Evolutionary conservation across 2,888 invertebrate genomes (phyloP), one percentile per base, ranked within the genome.

Genomic region (Tachystola acroxantha): DNA sequence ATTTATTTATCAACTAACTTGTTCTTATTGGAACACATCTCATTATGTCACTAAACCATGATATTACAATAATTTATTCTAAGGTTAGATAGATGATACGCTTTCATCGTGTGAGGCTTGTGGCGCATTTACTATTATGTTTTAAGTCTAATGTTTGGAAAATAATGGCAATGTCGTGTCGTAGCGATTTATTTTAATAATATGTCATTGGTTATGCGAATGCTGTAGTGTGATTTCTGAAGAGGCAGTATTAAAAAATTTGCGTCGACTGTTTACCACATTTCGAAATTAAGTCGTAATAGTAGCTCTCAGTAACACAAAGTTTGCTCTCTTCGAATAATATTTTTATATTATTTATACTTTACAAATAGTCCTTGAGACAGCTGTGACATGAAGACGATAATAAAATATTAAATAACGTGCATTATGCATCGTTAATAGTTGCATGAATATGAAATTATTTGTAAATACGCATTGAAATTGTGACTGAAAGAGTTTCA

Each of bases 71-170:
- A 34, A 39, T 31, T 39, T 36, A 36, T 42, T 39, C 10, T 45
- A 36, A 37, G 13, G 2, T 37, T 32, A n/a, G 22, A 24, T 37
- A 34, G 34, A 11, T 34, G 16, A 24, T 44, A 64, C 62, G 74
- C 71, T 75, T 73, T 67, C 62, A 63, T 61, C 62, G 64, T 63
- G 63, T 71, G 84, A 82, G 84, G 84, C 84, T 84, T 78, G 57
- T 52, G 62, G 71, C 70, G 82, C 84, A 84, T 84, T 82, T 82
- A 82, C 64, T 77, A 75, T 64, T 69, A 64, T 56, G 51, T 61
- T 51, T 24, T 68, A 69, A 60, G 65, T 64, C 55, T 66, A n/a
- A 68, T 78, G 72, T 70, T 72, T 70, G 53, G 55, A 68, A 64
- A 66, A 63, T 64, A 64, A 57, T n/a, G n/a, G 48, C 48, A 51